Evolutionary conservation across 2,797 vertebrate species (phyloP).

Genomic region (Chelon labrosus): DNA sequence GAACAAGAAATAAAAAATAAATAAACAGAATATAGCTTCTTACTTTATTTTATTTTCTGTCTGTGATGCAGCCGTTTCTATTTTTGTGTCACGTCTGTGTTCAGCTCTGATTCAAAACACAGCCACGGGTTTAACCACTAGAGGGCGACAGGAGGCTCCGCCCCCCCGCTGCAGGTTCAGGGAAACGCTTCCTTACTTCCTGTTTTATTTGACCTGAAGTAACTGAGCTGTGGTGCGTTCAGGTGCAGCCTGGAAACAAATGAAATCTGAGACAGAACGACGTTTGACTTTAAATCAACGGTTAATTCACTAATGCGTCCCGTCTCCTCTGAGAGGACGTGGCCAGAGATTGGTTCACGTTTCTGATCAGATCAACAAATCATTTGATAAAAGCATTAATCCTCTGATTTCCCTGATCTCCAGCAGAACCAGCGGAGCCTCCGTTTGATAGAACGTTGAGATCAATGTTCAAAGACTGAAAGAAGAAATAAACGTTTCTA

Average conservation of each 20-base stretch:
- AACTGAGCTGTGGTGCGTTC: too few relatives aligned
- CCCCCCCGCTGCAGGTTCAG: not conserved
- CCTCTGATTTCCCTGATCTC: too few relatives aligned
- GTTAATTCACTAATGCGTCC: too few relatives aligned
- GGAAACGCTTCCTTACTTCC: not conserved
- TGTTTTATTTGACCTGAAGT: too few relatives aligned
- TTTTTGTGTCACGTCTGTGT: constrained; percentile 49
- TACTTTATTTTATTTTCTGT: constrained; percentile 10
- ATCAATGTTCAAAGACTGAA: constrained; percentile 52
- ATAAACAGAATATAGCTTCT: not conserved
- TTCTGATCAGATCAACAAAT: too few relatives aligned
- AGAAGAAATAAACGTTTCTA: constrained; percentile 72
- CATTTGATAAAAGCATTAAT: too few relatives aligned
- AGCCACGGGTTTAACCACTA: constrained; percentile 60
- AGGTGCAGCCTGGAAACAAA: too few relatives aligned
- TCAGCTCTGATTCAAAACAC: constrained; percentile 21
- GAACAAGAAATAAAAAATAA: constrained; percentile 8
- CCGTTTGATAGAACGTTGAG: constrained; percentile 40
- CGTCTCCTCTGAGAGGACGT: too few relatives aligned
- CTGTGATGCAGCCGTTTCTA: constrained; percentile 40
- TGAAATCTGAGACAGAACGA: too few relatives aligned
- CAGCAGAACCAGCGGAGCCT: constrained; percentile 18
- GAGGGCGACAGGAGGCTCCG: constrained; percentile 29
- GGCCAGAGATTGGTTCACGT: too few relatives aligned
- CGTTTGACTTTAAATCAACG: too few relatives aligned